A percentile compares a stretch with the other conserved stretches of the same genome.
Conservation (phyloP, 2,797 vertebrate species). For the Eulemur albifrons region DNA sequence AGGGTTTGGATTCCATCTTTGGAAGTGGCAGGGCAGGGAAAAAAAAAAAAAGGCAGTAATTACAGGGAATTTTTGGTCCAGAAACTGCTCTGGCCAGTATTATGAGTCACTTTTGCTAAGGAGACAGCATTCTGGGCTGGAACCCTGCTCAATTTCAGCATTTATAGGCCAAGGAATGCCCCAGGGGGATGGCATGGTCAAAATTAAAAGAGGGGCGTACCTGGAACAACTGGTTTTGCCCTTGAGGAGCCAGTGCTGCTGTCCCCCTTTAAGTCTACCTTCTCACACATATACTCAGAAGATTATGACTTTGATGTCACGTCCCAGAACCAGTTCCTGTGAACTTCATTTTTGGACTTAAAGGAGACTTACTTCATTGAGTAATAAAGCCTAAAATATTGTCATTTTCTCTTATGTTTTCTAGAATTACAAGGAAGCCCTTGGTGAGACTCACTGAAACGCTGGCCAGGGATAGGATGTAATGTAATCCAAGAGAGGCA, state of each 20-base stretch:
- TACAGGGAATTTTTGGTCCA: neutral
- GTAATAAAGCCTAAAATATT: neutral
- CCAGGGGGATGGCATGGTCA: neutral
- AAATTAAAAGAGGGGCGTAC: neutral
- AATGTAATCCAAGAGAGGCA: neutral
- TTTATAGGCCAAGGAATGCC: neutral
- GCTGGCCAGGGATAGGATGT: neutral
- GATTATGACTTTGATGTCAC: neutral
- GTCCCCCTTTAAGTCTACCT: neutral
- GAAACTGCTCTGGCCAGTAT: neutral
- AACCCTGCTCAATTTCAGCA: neutral
- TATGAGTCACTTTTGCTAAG: conserved; percentile 39
- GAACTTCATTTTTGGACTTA: neutral
- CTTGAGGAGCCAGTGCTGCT: neutral
- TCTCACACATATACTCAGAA: neutral
- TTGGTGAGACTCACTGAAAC: neutral
- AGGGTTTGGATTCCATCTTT: neutral
- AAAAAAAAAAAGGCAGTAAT: neutral
- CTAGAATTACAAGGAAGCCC: neutral
- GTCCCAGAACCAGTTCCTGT: neutral
- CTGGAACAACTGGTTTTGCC: neutral
- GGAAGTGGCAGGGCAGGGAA: neutral
- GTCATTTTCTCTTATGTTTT: conserved; percentile 3
- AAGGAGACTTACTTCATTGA: neutral
- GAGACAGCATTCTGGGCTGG: neutral